Evolutionary conservation across 2,888 invertebrate genomes (phyloP).

Genomic region (Caenorhabditis sulstoni): DNA sequence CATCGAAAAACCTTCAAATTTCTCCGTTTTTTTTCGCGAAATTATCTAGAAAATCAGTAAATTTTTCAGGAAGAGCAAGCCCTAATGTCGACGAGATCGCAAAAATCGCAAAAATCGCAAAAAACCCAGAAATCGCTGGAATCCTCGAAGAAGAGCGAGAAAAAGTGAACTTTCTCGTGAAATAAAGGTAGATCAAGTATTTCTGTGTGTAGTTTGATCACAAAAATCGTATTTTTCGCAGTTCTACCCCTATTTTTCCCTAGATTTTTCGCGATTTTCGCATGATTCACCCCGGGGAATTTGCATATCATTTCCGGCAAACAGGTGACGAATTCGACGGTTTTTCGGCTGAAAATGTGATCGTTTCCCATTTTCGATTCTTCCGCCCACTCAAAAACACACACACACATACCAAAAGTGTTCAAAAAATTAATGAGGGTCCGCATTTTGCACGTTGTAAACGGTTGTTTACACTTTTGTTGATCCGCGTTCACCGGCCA

Average conservation of each 20-base stretch:
- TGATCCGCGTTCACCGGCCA: too few species aligned
- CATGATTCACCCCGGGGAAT: too few species aligned
- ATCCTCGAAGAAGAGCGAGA: slow-evolving; percentile 1
- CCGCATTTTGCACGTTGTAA: too few species aligned
- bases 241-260: too few species aligned
- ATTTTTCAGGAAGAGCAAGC: slow-evolving; percentile 47
- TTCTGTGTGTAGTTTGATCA: not conserved
- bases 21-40: not conserved
- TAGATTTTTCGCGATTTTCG: too few species aligned
- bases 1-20: not conserved
- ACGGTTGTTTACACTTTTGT: too few species aligned
- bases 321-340: too few species aligned
- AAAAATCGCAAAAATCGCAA: slow-evolving; percentile 18
- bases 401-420: too few species aligned
- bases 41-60: not conserved
- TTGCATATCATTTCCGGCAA: too few species aligned
- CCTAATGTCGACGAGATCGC: slow-evolving; percentile 20
- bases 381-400: not conserved
- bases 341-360: too few species aligned
- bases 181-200: slow-evolving; percentile 9
- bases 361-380: too few species aligned
- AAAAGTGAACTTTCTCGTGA: not conserved
- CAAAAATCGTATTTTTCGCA: not conserved
- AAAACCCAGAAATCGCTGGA: not conserved
- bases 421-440: too few species aligned